phyloP scores from a whole-genome alignment of 2,797 vertebrate genomes.

The Potorous gilbertii region DNA sequence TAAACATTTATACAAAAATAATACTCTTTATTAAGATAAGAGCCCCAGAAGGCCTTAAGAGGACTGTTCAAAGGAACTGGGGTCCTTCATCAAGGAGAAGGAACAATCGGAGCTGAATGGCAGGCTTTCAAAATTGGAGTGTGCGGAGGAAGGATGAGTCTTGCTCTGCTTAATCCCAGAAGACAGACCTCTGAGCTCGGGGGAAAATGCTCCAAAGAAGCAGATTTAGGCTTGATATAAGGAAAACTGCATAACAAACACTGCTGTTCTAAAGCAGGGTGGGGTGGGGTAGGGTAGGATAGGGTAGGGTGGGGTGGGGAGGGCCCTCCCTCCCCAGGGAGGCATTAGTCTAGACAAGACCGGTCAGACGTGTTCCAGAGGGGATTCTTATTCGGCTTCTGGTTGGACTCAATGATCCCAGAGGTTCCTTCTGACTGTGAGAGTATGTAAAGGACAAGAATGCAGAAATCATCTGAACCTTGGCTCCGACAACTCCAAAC shows the following conservation, averaged over 20 bases:
- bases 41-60: not conserved
- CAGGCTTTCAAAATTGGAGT: not conserved
- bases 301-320: too few species aligned
- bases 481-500: not conserved
- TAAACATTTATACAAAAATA: not conserved
- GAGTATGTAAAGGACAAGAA: not conserved
- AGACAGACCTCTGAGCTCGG: not conserved
- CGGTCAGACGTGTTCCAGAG: not conserved
- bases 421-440: not conserved
- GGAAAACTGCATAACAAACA: not conserved
- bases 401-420: not conserved
- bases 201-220: not conserved
- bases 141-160: not conserved
- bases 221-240: not conserved
- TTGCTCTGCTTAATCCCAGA: not conserved
- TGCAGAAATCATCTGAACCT: not conserved
- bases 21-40: not conserved
- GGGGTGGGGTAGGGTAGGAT: too few species aligned
- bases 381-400: not conserved
- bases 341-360: not conserved
- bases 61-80: not conserved
- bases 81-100: not conserved
- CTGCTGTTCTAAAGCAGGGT: not conserved
- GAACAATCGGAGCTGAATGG: not conserved
- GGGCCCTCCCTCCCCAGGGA: not conserved